Conservation (phyloP, 1,140 invertebrate species). For the Drosophila hydei region DNA sequence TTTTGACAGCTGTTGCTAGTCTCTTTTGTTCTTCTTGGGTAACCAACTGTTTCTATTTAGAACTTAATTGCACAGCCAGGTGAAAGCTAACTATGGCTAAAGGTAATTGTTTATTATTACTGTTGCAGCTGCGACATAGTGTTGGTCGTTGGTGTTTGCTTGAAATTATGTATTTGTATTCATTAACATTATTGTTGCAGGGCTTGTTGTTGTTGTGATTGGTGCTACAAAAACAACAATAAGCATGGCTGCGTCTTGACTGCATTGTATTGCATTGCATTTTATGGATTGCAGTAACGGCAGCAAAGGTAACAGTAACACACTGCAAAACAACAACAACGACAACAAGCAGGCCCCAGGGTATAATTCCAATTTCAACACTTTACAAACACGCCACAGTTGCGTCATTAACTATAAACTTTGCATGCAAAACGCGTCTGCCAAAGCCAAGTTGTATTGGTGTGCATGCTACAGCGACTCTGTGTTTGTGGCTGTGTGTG, state of each 20-base stretch:
- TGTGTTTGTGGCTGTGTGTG: conserved; percentile 9
- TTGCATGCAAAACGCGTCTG: conserved; percentile 73
- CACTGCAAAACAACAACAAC: conserved; percentile 38
- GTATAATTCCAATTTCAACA: conserved; percentile 82
- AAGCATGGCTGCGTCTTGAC: conserved; percentile 15
- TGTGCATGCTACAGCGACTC: conserved; percentile 2
- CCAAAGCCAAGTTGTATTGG: conserved; percentile 33
- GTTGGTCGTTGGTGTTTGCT: conserved; percentile 29
- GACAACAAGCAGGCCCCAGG: conserved; percentile 53
- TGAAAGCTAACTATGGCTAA: conserved; percentile 47
- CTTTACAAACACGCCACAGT: conserved; percentile 81
- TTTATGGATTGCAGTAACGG: conserved; percentile 41
- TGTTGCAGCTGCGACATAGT: conserved; percentile 35
- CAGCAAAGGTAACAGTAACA: conserved; percentile 16
- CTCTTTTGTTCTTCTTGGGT: too few relatives aligned
- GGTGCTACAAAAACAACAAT: conserved; percentile 15
- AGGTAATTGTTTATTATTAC: conserved; percentile 27
- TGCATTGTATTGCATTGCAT: conserved; percentile 50
- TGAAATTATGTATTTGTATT: conserved; percentile 57
- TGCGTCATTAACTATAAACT: conserved; percentile 80
- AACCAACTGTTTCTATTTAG: not conserved
- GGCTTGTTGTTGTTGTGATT: conserved; percentile 34
- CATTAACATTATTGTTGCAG: conserved; percentile 69
- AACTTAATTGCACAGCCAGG: conserved; percentile 14
- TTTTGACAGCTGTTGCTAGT: too few relatives aligned